Base-by-base conservation (phyloP, 2,888 invertebrate genomes). In the Macrophya annulata region DNA sequence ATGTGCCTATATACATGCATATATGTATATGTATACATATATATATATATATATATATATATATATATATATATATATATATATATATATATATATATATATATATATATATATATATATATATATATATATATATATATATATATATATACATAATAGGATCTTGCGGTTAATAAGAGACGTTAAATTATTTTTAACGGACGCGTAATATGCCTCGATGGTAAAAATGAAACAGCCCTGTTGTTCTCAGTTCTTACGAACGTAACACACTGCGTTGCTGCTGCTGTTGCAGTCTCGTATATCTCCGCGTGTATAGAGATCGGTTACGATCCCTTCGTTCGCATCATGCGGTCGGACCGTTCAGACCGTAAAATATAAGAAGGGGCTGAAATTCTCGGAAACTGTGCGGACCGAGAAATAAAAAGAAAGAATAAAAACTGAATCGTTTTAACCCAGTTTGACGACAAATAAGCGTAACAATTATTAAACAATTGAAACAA, bases 401-500 rank as follows among this genome's bases (percentile, higher is more conserved):
- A 55, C 55, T 55, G 55, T 55, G 55, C n/a, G 55, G 55, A 55
- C n/a, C 55, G 6, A 55, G 55, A 55, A 55, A 6, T 0, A 6
- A 55, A n/a, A n/a, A 55, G 1, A n/a, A 55, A n/a, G 55, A 55
- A 55, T 55, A 55, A 8, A 55, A 17, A 17, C 55, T 55, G 55
- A n/a, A 55, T n/a, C n/a, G 55, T 55, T 55, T 55, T 55, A 55
- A n/a, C 55, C n/a, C n/a, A n/a, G n/a, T 55, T 55, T 55, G 55
- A 55, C 55, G 55, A 55, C 55, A 8, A 55, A 9, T 0, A 43
- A 40, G n/a, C 31, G 9, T 31, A 4, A n/a, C 62, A 62, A 62
- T 62, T 62, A 62, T 25, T 25, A 25, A 62, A 62, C 25, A 62
- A 62, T 62, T 62, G 21, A 12, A 71, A 71, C 37, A 71, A 71